A percentile compares a stretch with the other conserved stretches of the same genome.
phyloP scores from a whole-genome alignment of 2,113 vertebrate species.

The Etia nguti region DNA sequence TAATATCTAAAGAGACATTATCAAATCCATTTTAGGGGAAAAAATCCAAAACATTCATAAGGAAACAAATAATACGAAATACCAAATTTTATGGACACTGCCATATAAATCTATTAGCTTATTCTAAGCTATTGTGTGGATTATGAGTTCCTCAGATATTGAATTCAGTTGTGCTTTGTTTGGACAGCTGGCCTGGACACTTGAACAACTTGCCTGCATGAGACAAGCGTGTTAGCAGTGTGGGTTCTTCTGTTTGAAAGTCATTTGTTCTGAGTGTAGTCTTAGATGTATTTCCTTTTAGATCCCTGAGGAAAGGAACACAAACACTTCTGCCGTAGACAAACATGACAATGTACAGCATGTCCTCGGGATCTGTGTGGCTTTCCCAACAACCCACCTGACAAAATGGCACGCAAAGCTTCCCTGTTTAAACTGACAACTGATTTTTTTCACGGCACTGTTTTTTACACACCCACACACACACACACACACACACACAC shows the following conservation, averaged over 20 bases:
- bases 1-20: neutral
- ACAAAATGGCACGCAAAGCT: neutral
- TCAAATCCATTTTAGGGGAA: neutral
- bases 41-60: neutral
- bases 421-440: neutral
- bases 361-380: slow-evolving; percentile 4
- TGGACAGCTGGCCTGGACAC: slow-evolving; percentile 54
- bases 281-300: slow-evolving; percentile 36
- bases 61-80: slow-evolving; percentile 3
- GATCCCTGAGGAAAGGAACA: slow-evolving; percentile 35
- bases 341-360: slow-evolving; percentile 19
- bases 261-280: slow-evolving; percentile 17
- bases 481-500: neutral
- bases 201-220: slow-evolving; percentile 43
- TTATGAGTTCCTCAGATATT: slow-evolving; percentile 40
- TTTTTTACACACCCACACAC: neutral
- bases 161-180: slow-evolving; percentile 43
- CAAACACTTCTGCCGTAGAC: slow-evolving; percentile 33
- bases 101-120: neutral
- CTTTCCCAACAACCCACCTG: neutral
- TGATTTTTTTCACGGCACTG: neutral
- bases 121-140: slow-evolving; percentile 28
- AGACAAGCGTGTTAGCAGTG: slow-evolving; percentile 31
- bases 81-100: slow-evolving; percentile 18
- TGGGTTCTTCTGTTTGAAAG: slow-evolving; percentile 19